These are phyloP conservation scores for Clarias platycephalus DNA, from an alignment of 2,797 vertebrate genomes.

Conservation along the genomic window DNA sequence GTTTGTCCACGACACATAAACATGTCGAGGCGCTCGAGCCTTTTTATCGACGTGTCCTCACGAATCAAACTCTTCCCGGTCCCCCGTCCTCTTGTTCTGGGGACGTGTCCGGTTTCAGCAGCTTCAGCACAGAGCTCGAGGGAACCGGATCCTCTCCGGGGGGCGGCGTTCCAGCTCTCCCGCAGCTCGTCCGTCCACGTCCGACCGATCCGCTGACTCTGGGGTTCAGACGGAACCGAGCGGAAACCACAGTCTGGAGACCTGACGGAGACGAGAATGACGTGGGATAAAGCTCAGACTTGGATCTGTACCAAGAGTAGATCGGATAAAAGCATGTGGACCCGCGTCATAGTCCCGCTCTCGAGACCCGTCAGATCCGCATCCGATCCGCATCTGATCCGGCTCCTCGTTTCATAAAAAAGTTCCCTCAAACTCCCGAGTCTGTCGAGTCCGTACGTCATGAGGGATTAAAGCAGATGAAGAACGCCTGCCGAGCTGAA, in stretches of 20 bases:
- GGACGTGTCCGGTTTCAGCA: constrained; percentile 4
- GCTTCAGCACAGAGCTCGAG: neutral
- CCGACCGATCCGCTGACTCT: neutral
- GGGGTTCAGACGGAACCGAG: neutral
- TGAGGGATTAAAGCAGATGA: neutral
- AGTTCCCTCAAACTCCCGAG: neutral
- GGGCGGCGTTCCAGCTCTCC: constrained; percentile 23
- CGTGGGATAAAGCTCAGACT: too few relatives aligned
- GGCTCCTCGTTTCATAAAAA: neutral
- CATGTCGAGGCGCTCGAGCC: too few relatives aligned
- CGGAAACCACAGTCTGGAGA: too few relatives aligned
- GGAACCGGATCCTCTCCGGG: constrained; percentile 26
- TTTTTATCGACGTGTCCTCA: neutral
- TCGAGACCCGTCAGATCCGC: neutral
- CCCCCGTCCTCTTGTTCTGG: neutral
- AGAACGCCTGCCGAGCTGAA: neutral
- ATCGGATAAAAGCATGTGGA: neutral
- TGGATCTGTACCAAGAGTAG: neutral
- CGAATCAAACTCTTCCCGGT: neutral
- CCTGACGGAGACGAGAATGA: too few relatives aligned
- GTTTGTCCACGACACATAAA: too few relatives aligned
- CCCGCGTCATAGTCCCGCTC: neutral
- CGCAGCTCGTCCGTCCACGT: constrained; percentile 9
- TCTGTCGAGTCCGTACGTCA: neutral
- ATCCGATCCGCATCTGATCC: neutral